Evolutionary conservation across 1,140 invertebrate species (phyloP).

Genomic region (Cydia amplana): DNA sequence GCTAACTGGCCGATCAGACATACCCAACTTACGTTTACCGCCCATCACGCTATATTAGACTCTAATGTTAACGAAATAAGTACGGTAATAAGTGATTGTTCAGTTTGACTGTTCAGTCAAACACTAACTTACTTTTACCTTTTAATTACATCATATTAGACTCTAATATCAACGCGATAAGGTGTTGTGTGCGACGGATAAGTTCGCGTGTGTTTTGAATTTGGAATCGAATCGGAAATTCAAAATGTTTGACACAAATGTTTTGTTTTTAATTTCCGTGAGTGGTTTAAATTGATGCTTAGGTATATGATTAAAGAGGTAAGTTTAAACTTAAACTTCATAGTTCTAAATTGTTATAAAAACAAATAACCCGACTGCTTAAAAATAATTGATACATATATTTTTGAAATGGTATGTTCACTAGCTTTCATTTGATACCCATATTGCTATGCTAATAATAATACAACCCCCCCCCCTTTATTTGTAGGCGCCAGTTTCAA

Average conservation of each 20-base stretch:
- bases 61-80: neutral
- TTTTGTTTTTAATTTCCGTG: conserved; percentile 22
- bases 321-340: too few species aligned
- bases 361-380: too few species aligned
- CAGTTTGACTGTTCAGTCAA: neutral
- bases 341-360: too few species aligned
- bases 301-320: neutral
- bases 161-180: neutral
- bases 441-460: too few species aligned
- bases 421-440: too few species aligned
- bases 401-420: too few species aligned
- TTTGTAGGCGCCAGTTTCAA: too few species aligned
- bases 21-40: neutral
- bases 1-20: conserved; percentile 18
- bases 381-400: too few species aligned
- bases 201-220: conserved; percentile 25
- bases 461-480: too few species aligned
- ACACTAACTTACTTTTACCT: neutral
- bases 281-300: neutral
- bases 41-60: neutral
- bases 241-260: conserved; percentile 26
- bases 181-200: neutral
- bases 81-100: neutral
- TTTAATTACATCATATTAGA: neutral
- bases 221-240: conserved; percentile 24